A percentile compares a stretch with the other conserved stretches of the same genome.
Evolutionary conservation across 2,797 vertebrate species (phyloP).

Genomic region (Spea hammondii): DNA sequence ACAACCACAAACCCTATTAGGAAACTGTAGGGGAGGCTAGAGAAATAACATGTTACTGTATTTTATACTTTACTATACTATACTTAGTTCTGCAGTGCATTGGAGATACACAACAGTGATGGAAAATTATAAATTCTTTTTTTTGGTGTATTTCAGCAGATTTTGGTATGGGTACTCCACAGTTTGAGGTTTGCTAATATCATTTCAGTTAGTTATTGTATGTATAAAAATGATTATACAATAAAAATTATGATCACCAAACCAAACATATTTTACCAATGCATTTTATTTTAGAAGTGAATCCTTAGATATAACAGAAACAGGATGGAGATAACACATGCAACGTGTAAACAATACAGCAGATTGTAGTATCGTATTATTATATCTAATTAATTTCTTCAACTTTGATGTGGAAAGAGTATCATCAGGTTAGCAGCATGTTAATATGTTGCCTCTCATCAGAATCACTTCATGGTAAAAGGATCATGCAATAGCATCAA

Average conservation of each 20-base stretch:
- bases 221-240: neutral
- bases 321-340: neutral
- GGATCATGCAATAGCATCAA: neutral
- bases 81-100: too few species aligned
- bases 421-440: constrained; percentile 5
- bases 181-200: too few species aligned
- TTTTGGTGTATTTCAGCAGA: too few species aligned
- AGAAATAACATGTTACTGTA: too few species aligned
- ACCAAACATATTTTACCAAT: constrained; percentile 17
- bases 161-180: too few species aligned
- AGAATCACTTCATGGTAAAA: neutral
- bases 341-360: constrained; percentile 18
- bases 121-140: too few species aligned
- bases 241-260: constrained; percentile 5
- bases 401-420: neutral
- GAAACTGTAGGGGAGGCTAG: too few species aligned
- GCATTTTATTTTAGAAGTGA: constrained; percentile 33
- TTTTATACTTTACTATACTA: too few species aligned
- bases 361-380: neutral
- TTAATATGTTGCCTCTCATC: constrained; percentile 1
- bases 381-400: neutral
- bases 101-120: too few species aligned
- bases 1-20: too few species aligned
- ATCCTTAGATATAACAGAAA: constrained; percentile 15
- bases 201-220: too few species aligned